phyloP scores from a whole-genome alignment of 2,888 invertebrate species.

The Azorinus chamasolen region DNA sequence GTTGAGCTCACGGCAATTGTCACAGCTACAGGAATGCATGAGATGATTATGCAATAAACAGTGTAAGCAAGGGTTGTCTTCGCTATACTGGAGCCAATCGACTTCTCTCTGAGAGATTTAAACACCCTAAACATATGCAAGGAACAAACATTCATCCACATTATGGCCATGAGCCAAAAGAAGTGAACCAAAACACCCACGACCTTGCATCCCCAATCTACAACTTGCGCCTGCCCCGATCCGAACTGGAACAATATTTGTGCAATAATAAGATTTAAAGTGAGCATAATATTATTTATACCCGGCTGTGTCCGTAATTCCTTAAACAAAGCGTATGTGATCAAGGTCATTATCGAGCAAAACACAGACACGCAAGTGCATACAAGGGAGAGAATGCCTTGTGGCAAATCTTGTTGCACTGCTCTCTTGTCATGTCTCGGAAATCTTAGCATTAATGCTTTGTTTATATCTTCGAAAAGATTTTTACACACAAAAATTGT shows the following conservation, averaged over 20 bases:
- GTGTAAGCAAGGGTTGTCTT: conserved; percentile 22
- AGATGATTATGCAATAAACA: conserved; percentile 14
- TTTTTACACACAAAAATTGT: conserved; percentile 10
- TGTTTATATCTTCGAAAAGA: background rate
- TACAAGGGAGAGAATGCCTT: conserved; percentile 28
- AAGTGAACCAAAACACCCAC: conserved; percentile 47
- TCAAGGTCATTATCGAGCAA: conserved; percentile 27
- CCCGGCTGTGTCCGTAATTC: conserved; percentile 55
- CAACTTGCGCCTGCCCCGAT: background rate
- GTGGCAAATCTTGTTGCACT: background rate
- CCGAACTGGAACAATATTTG: conserved; percentile 52
- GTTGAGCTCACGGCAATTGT: conserved; percentile 11
- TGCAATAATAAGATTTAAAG: conserved; percentile 30
- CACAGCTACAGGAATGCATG: conserved; percentile 22
- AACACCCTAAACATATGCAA: conserved; percentile 31
- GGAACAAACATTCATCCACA: conserved; percentile 52
- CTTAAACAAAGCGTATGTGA: conserved; percentile 36
- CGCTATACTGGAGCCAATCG: no score
- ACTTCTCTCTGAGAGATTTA: background rate
- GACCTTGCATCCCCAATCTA: conserved; percentile 12
- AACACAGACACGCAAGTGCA: conserved; percentile 30
- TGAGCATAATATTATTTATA: conserved; percentile 44
- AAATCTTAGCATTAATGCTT: background rate
- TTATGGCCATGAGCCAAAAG: conserved; percentile 34
- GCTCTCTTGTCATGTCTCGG: background rate